phyloP scores from a whole-genome alignment of 2,113 vertebrate genomes.

The Xerus inauris region DNA sequence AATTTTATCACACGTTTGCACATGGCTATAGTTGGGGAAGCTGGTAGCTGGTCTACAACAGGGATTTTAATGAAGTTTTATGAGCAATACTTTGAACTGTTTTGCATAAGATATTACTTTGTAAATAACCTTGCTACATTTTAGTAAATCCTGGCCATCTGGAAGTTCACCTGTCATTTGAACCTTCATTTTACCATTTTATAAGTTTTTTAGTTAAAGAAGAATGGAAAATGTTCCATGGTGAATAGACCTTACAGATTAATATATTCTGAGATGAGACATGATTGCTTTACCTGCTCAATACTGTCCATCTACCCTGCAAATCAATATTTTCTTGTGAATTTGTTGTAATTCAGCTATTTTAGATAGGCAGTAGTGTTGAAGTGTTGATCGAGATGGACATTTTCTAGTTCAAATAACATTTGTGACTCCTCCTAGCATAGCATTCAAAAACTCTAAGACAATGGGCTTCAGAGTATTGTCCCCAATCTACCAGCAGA shows the following conservation, averaged over 20 bases:
- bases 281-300: background rate
- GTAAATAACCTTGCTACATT: slow-evolving; percentile 53
- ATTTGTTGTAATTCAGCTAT: background rate
- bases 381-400: background rate
- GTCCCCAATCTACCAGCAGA: background rate
- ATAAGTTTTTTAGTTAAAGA: slow-evolving; percentile 1
- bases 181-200: slow-evolving; percentile 57
- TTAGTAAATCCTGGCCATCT: slow-evolving; percentile 55
- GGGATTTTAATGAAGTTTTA: slow-evolving; percentile 41
- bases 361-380: background rate
- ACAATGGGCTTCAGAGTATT: background rate
- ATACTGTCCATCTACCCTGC: background rate
- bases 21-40: slow-evolving; percentile 26
- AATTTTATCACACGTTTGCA: slow-evolving; percentile 62
- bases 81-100: slow-evolving; percentile 58
- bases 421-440: background rate
- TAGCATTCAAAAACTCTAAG: background rate
- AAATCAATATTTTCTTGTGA: background rate
- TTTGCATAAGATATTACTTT: slow-evolving; percentile 61
- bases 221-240: background rate
- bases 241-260: background rate
- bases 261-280: background rate
- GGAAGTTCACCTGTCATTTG: slow-evolving; percentile 45
- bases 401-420: background rate
- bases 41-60: slow-evolving; percentile 39